A percentile compares a stretch with the other conserved stretches of the same genome.
These are phyloP conservation scores for Bombus fervidus DNA, from an alignment of 1,140 invertebrate genomes.

Conservation along the genomic window DNA sequence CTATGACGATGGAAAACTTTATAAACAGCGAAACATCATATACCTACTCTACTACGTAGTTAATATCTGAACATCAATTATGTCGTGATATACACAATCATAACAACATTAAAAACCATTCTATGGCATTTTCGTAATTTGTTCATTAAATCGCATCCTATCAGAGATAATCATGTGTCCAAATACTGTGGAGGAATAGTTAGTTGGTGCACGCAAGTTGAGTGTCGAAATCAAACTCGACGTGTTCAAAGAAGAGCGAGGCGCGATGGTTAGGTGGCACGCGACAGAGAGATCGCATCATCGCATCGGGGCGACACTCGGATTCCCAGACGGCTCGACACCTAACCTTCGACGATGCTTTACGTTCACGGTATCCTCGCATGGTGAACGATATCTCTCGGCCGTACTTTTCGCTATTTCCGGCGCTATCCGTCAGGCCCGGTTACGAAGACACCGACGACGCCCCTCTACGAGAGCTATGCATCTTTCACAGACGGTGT, in stretches of 20 bases:
- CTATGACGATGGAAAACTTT: no score
- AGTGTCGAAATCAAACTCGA: background rate
- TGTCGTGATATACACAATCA: no score
- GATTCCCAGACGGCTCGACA: conserved; percentile 75
- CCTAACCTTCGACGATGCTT: conserved; percentile 70
- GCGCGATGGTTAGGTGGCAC: conserved; percentile 3
- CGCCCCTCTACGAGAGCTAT: conserved; percentile 75
- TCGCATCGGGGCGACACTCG: conserved; percentile 27
- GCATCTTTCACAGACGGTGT: conserved; percentile 78
- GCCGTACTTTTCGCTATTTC: conserved; percentile 77
- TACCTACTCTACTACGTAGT: no score
- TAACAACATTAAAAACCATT: no score
- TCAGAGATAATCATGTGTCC: no score
- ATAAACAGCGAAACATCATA: no score
- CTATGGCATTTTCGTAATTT: background rate
- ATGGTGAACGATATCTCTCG: conserved; percentile 28
- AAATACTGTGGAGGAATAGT: background rate
- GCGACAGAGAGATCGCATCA: conserved; percentile 21
- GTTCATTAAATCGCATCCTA: background rate
- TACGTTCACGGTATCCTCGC: conserved; percentile 38
- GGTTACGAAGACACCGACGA: conserved; percentile 76
- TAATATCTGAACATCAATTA: no score
- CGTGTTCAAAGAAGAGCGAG: no score
- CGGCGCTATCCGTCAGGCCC: conserved; percentile 80
- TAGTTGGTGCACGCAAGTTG: background rate